Evolutionary conservation across 2,888 invertebrate species (phyloP).

Genomic region (Cephus pygmeus): DNA sequence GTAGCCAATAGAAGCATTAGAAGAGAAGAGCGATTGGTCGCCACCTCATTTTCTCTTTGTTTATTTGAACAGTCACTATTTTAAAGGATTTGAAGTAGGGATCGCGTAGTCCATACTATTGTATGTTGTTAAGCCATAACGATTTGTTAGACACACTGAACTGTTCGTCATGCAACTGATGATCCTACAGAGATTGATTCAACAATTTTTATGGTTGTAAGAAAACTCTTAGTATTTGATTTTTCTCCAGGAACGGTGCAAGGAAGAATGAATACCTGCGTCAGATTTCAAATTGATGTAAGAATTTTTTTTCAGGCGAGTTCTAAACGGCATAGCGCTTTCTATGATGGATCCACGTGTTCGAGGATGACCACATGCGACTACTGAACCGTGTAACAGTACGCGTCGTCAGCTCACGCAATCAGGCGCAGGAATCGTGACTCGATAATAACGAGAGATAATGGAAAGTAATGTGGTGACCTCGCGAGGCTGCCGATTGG

Average conservation of each 20-base stretch:
- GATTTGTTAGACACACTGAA: no score
- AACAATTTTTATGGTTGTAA: neutral
- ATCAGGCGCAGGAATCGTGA: slow-evolving; percentile 21
- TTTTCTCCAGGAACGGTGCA: neutral
- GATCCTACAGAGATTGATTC: neutral
- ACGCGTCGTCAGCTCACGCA: neutral
- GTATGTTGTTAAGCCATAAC: no score
- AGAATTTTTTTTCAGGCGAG: neutral
- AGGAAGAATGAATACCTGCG: neutral
- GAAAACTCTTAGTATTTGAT: neutral
- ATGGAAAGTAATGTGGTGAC: slow-evolving; percentile 26
- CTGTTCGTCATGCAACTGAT: neutral
- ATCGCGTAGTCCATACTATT: no score
- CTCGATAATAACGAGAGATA: slow-evolving; percentile 27
- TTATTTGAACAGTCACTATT: no score
- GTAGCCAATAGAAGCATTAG: no score
- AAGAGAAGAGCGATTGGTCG: no score
- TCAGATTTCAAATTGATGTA: neutral
- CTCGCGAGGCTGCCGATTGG: slow-evolving; percentile 45
- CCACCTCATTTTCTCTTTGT: no score
- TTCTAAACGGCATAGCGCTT: neutral
- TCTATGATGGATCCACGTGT: neutral
- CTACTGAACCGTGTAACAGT: neutral
- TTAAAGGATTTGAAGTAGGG: no score
- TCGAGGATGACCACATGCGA: neutral